Evolutionary conservation across 92 coral and sea anemone species (phyloP), one percentile per base, ranked within the genome.

Genomic region (Epizoanthus illoricatus): DNA sequence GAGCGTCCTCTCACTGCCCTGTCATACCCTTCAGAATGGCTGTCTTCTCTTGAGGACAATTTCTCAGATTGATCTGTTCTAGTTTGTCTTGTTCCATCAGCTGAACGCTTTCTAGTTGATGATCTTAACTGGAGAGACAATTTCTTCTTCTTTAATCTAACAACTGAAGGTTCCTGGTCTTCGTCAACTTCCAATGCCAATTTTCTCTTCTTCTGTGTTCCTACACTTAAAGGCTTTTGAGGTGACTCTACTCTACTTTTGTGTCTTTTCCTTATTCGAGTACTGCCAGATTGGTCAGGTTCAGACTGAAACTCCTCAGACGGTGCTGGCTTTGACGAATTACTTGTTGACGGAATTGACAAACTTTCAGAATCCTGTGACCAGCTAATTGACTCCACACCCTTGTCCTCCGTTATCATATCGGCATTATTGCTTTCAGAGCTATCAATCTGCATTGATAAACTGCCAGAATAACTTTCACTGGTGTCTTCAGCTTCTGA

Each of bases 91-190:
- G 9, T 74, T 36, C 43, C 47, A 39, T 55, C 21, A 3, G 10
- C 58, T 64, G 79, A 36, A 41, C 52, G 60, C 4, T 63, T 78
- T 49, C 71, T 78, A 0, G 82, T 70, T 13, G 82, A 63, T 4
- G 60, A 63, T 23, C 60, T 78, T 5, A 40, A 12, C 39, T 78
- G 82, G 17, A 78, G 52, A 18, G 71, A 78, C 17, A 78, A 81
- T 39, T 80, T 59, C 57, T 60, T 82, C 84, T 69, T 87, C 69
- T 72, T 71, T 0, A 52, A n/a, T 19, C n/a, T n/a, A 19, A 56
- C 61, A 71, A 41, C 39, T 16, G 78, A 78, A 42, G 57, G 66
- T 2, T 42, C 65, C 5, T 55, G 68, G 60, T 36, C 45, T 72
- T 80, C 82, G 10, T 65, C 56, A 58, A 45, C 69, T 28, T 65